phyloP scores from a whole-genome alignment of 2,888 invertebrate species.

The Drosophila quinaria region DNA sequence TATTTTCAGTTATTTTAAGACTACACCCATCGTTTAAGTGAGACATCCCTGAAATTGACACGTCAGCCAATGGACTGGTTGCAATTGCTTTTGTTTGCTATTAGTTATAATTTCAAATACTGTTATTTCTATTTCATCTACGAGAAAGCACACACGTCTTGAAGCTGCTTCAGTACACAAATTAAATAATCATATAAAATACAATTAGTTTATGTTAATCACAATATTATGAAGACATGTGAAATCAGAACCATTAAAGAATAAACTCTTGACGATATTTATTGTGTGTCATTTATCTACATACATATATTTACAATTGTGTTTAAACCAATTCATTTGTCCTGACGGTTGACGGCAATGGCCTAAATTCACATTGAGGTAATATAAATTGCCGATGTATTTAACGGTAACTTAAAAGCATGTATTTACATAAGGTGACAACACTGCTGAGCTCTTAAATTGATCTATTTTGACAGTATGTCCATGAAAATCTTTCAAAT shows the following conservation, averaged over 20 bases:
- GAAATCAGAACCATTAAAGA: conserved; percentile 29
- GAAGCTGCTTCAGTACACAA: background rate
- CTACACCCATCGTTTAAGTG: conserved; percentile 7
- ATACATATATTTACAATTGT: no score
- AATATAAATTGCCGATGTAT: no score
- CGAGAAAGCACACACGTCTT: background rate
- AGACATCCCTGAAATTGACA: conserved; percentile 7
- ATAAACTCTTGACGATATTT: conserved; percentile 48
- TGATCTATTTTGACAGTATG: no score
- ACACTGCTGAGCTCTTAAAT: no score
- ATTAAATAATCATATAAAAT: conserved; percentile 19
- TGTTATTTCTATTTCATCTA: background rate
- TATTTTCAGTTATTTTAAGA: conserved; percentile 43
- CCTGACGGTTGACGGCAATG: no score
- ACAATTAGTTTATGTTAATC: conserved; percentile 38
- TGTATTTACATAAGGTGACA: no score
- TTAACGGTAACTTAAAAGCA: no score
- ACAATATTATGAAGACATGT: conserved; percentile 27
- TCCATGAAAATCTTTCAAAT: no score
- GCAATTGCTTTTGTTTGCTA: conserved; percentile 24
- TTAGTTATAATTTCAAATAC: conserved; percentile 25
- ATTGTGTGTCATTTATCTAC: background rate
- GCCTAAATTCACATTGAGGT: no score
- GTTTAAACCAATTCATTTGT: no score
- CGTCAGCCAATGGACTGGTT: conserved; percentile 19